phyloP scores from a whole-genome alignment of 2,797 vertebrate species.

The Synaphobranchus kaupii region DNA sequence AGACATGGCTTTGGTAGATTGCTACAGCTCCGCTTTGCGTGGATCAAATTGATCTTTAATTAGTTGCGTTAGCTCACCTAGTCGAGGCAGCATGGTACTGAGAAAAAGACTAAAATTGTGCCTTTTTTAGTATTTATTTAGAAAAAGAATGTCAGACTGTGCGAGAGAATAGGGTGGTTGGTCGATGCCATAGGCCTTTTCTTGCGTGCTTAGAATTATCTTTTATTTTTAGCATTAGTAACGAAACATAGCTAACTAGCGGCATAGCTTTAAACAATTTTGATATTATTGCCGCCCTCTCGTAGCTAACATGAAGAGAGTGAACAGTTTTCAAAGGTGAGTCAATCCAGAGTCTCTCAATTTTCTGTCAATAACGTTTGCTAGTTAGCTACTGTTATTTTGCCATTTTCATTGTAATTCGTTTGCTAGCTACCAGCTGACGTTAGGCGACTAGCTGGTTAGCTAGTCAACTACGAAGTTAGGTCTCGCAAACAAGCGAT shows the following conservation, averaged over 20 bases:
- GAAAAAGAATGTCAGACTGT: slow-evolving; percentile 17
- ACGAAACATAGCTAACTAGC: neutral
- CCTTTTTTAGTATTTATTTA: slow-evolving; percentile 43
- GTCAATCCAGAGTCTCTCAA: slow-evolving; percentile 35
- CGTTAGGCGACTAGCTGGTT: neutral
- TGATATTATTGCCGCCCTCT: neutral
- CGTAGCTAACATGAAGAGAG: slow-evolving; percentile 64
- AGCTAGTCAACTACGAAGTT: neutral
- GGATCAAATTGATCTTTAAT: slow-evolving; percentile 29
- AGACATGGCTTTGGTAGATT: slow-evolving; percentile 32
- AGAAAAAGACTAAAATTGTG: slow-evolving; percentile 67
- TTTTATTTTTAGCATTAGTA: slow-evolving; percentile 32
- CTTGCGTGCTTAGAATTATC: slow-evolving; percentile 20
- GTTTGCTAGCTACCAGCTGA: neutral
- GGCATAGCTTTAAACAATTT: neutral
- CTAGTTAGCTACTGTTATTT: neutral
- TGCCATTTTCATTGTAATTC: neutral
- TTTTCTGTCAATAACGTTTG: neutral
- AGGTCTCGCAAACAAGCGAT: neutral
- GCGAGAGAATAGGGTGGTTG: slow-evolving; percentile 21
- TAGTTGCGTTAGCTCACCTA: slow-evolving; percentile 30
- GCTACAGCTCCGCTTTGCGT: slow-evolving; percentile 35
- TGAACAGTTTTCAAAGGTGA: slow-evolving; percentile 72
- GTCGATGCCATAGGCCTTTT: slow-evolving; percentile 29
- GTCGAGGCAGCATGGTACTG: slow-evolving; percentile 57